Evolutionary conservation across 1,140 invertebrate genomes (phyloP).

Genomic region (Tetragnatha versicolor): DNA sequence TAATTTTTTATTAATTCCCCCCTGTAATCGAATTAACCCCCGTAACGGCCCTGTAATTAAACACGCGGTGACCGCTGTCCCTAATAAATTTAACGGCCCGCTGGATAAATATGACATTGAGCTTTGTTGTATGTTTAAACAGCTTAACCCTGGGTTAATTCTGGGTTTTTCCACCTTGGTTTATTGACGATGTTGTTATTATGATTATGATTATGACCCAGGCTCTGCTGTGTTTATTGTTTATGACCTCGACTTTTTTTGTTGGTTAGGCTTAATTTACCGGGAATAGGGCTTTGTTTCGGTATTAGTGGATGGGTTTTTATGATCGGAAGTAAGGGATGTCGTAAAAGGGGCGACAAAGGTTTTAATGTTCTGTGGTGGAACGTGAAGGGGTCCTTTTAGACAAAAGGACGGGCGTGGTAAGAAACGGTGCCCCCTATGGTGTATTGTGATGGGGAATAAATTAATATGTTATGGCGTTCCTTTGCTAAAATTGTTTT

Average conservation of each 20-base stretch:
- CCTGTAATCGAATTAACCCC: conserved; percentile 26
- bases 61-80: background rate
- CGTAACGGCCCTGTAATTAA: conserved; percentile 7
- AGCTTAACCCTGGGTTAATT: background rate
- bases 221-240: background rate
- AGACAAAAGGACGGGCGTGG: too few relatives aligned
- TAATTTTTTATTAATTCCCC: conserved; percentile 12
- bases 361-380: background rate
- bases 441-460: too few relatives aligned
- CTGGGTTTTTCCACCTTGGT: background rate
- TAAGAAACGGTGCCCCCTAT: too few relatives aligned
- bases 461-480: too few relatives aligned
- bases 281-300: background rate
- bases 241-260: too few relatives aligned
- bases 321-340: background rate
- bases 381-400: too few relatives aligned
- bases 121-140: background rate
- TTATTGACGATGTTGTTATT: background rate
- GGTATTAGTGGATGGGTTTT: conserved; percentile 8
- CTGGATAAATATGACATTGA: conserved; percentile 3
- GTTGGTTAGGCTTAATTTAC: conserved; percentile 1
- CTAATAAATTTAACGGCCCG: conserved; percentile 27
- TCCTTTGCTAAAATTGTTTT: too few relatives aligned
- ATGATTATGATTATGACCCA: background rate
- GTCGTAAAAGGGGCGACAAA: background rate